These are phyloP conservation scores for Notechis scutatus DNA, from an alignment of 2,113 vertebrate genomes.

Conservation along the genomic window DNA sequence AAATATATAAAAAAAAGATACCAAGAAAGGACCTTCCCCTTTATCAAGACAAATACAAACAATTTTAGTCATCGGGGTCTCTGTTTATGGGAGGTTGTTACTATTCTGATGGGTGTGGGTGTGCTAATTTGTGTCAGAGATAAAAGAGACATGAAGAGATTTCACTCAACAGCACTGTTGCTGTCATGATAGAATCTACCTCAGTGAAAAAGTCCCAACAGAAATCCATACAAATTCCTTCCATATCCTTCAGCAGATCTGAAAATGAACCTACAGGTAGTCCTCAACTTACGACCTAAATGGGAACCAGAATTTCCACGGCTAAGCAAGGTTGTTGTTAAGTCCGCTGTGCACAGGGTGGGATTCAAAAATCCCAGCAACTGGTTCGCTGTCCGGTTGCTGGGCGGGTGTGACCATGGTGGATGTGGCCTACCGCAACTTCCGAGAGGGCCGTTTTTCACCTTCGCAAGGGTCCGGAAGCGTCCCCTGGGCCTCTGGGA, in stretches of 20 bases:
- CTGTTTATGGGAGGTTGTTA: neutral
- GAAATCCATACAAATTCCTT: neutral
- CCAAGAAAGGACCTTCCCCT: neutral
- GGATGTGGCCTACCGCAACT: no score
- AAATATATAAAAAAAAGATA: neutral
- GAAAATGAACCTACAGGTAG: neutral
- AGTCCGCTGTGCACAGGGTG: no score
- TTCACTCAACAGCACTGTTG: neutral
- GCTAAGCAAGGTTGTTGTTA: no score
- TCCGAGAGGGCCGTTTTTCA: no score
- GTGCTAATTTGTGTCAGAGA: neutral
- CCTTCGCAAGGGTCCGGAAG: no score
- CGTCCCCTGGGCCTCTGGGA: no score
- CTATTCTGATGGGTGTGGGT: neutral
- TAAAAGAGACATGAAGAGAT: neutral
- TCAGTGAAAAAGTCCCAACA: neutral
- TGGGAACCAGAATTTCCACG: no score
- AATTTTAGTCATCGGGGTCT: neutral
- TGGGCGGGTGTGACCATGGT: no score
- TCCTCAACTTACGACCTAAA: no score
- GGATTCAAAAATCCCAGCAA: no score
- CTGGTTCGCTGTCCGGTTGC: no score
- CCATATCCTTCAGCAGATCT: neutral
- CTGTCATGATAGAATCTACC: neutral
- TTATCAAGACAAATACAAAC: neutral